Evolutionary conservation across 2,113 vertebrate species (phyloP).

Genomic region (Phainopepla nitens): DNA sequence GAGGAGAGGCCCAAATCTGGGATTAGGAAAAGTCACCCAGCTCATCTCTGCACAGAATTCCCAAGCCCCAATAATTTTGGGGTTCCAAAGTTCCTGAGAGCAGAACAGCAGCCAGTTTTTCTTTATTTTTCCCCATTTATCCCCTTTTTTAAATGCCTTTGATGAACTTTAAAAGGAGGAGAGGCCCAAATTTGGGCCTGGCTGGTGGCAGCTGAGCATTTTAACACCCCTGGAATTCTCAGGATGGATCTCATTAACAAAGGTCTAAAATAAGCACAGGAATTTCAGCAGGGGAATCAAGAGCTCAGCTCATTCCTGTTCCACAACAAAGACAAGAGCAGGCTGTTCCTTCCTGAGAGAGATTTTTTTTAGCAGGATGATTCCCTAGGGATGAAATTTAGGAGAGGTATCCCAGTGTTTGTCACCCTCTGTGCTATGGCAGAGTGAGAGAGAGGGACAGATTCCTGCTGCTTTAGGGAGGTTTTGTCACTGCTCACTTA

Average conservation of each 20-base stretch:
- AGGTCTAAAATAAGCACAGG: neutral
- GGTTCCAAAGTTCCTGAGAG: neutral
- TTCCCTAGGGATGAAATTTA: neutral
- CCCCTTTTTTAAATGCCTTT: neutral
- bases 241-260: neutral
- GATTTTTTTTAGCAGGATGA: neutral
- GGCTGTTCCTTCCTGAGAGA: neutral
- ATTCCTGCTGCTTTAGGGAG: neutral
- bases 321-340: neutral
- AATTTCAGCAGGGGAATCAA: neutral
- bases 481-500: neutral
- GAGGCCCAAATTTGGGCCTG: neutral
- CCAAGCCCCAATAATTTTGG: neutral
- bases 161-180: neutral
- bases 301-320: neutral
- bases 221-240: neutral
- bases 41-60: neutral
- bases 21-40: neutral
- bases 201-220: neutral
- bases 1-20: too few species aligned
- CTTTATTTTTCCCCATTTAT: neutral
- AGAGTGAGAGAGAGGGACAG: neutral
- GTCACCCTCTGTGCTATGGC: neutral
- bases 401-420: neutral
- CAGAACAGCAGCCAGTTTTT: neutral